Evolutionary conservation across 2,888 invertebrate genomes (phyloP).

Genomic region (Aradus depressus): DNA sequence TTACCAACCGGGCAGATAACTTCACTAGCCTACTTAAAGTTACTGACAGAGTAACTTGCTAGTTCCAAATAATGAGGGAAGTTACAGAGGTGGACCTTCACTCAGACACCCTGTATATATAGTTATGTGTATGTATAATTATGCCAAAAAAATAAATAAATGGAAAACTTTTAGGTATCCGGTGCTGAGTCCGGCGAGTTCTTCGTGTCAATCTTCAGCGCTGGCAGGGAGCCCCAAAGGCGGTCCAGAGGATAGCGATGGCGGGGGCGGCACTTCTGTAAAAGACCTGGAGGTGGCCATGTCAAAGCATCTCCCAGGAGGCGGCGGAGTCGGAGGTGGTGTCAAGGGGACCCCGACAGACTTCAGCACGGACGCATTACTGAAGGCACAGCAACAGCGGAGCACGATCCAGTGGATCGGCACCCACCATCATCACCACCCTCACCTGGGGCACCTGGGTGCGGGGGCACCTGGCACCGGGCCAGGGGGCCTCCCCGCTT

Average conservation of each 20-base stretch:
- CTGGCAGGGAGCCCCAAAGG: conserved; percentile 35
- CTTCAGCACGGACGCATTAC: conserved; percentile 72
- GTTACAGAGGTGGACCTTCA: no score
- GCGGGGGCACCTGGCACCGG: conserved; percentile 36
- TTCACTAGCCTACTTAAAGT: no score
- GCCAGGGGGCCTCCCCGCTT: conserved; percentile 61
- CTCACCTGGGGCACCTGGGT: conserved; percentile 44
- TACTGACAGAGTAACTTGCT: no score
- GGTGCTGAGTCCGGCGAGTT: conserved; percentile 48
- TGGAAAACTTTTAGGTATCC: no score
- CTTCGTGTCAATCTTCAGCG: conserved; percentile 50
- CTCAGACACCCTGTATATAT: no score
- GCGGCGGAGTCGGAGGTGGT: no score
- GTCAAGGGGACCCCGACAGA: conserved; percentile 51
- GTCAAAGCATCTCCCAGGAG: conserved; percentile 77
- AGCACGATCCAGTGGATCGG: conserved; percentile 91
- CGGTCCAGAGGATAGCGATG: conserved; percentile 28
- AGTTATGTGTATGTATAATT: no score
- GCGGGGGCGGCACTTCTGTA: conserved; percentile 48
- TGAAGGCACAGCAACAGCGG: conserved; percentile 67
- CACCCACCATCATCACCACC: conserved; percentile 40
- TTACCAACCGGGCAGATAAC: no score
- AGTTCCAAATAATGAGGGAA: no score
- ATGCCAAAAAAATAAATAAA: conserved; percentile 23
- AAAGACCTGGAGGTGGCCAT: conserved; percentile 92